A percentile compares a stretch with the other conserved stretches of the same genome.
Evolutionary conservation across 2,797 vertebrate species (phyloP).

Genomic region (Leucoraja ocellata): DNA sequence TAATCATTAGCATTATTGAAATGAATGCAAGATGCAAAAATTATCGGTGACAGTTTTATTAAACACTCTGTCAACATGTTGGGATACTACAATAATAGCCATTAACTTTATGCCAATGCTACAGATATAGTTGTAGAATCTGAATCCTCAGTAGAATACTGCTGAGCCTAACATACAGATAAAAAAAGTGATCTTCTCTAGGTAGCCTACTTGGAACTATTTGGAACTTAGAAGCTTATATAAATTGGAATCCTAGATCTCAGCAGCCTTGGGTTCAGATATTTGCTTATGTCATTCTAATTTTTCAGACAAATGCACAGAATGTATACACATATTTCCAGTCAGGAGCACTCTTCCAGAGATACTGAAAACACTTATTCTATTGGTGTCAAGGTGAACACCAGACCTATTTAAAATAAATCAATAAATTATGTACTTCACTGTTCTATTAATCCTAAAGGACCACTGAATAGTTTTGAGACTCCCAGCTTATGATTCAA

Average conservation of each 20-base stretch:
- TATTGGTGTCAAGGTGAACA: neutral
- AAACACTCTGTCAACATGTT: neutral
- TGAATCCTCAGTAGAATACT: neutral
- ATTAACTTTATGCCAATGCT: neutral
- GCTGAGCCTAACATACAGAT: neutral
- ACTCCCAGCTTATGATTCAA: neutral
- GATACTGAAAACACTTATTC: neutral
- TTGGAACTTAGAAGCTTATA: neutral
- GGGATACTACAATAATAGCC: neutral
- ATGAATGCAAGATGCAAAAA: no score
- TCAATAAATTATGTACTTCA: no score
- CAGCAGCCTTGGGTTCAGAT: neutral
- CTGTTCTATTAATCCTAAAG: neutral
- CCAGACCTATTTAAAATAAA: neutral
- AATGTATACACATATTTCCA: neutral
- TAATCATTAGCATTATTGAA: no score
- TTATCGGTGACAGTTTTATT: neutral
- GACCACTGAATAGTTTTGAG: neutral
- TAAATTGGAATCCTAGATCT: neutral
- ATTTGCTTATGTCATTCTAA: neutral
- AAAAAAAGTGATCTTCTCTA: neutral
- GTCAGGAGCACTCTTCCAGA: neutral
- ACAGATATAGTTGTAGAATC: neutral
- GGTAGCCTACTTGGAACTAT: neutral
- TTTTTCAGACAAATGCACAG: neutral